Percentiles rank a stretch among this genome's conserved stretches.
Evolutionary conservation across 2,888 invertebrate species (phyloP).

Genomic region (Limnephilus lunatus): DNA sequence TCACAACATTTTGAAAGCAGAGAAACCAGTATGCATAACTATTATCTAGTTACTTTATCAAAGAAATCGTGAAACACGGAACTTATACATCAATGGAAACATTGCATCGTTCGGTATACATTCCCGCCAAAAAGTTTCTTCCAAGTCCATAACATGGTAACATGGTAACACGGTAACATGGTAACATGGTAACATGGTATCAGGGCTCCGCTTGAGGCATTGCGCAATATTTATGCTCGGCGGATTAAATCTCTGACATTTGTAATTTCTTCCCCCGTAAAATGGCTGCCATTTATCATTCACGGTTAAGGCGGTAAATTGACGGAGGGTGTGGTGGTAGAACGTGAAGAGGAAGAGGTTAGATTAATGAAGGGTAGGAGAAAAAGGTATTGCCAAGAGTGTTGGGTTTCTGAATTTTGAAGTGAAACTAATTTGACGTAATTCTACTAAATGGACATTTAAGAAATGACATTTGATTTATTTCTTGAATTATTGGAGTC

Average conservation of each 20-base stretch:
- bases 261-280: constrained; percentile 55
- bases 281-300: constrained; percentile 46
- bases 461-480: background rate
- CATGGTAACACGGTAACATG: background rate
- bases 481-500: background rate
- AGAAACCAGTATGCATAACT: background rate
- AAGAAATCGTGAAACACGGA: background rate
- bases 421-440: constrained; percentile 2
- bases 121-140: background rate
- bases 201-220: background rate
- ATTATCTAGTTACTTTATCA: background rate
- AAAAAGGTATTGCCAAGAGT: background rate
- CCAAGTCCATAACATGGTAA: background rate
- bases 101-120: background rate
- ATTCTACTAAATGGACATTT: background rate
- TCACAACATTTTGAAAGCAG: background rate
- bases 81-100: background rate
- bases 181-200: background rate
- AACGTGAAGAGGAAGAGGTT: background rate
- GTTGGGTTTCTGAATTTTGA: background rate
- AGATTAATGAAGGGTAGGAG: constrained; percentile 15
- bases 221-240: constrained; percentile 47
- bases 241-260: constrained; percentile 54
- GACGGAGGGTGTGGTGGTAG: constrained; percentile 13
- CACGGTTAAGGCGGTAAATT: constrained; percentile 42